Conservation (phyloP, 2,797 vertebrate genomes). For the Sebastes variabilis region DNA sequence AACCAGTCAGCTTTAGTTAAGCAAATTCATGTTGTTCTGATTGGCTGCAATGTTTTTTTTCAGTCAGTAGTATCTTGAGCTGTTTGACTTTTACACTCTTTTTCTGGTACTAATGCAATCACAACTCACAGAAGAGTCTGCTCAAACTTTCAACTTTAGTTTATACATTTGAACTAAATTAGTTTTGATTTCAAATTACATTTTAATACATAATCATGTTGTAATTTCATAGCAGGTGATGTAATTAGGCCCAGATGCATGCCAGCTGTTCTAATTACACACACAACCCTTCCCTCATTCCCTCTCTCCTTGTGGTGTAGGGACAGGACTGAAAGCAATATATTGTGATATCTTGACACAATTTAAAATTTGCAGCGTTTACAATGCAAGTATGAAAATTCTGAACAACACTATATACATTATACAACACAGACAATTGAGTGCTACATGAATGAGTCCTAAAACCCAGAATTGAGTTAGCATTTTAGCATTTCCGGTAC, state of each 20-base stretch:
- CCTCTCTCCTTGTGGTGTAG: not conserved
- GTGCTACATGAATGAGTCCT: no score
- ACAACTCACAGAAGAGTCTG: not conserved
- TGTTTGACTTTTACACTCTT: not conserved
- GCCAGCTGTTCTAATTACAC: not conserved
- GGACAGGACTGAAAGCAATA: no score
- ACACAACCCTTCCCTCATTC: no score
- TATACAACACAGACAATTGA: no score
- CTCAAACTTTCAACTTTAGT: not conserved
- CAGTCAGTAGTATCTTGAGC: not conserved
- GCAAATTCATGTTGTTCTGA: not conserved
- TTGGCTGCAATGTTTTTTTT: not conserved
- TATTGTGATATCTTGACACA: not conserved
- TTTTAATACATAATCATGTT: not conserved
- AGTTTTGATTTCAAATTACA: not conserved
- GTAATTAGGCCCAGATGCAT: not conserved
- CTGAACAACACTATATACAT: no score
- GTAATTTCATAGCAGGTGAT: not conserved
- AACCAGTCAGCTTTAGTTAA: slow-evolving; percentile 1
- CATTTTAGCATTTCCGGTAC: no score
- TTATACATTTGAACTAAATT: not conserved
- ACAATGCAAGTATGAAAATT: not conserved
- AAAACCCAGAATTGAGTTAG: no score
- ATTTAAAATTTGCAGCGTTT: not conserved
- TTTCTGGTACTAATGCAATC: not conserved